These are phyloP conservation scores for Lanius collurio DNA, from an alignment of 2,113 vertebrate species.

Conservation along the genomic window DNA sequence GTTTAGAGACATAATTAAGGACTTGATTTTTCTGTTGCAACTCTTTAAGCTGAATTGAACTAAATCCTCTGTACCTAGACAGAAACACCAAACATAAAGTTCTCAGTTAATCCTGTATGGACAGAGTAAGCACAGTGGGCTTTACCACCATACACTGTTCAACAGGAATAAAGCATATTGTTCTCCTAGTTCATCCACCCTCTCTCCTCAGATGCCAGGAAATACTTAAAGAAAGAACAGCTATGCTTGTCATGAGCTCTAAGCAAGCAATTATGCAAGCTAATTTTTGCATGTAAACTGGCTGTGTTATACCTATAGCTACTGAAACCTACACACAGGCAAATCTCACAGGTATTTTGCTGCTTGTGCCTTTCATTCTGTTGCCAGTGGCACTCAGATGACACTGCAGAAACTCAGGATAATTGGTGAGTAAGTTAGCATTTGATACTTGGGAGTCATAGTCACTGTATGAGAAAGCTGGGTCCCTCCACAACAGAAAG, in stretches of 20 bases:
- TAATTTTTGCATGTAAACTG: background rate
- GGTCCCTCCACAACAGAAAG: background rate
- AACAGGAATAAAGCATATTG: background rate
- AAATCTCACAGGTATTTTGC: background rate
- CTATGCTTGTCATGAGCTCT: background rate
- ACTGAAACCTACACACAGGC: background rate
- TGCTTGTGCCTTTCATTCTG: background rate
- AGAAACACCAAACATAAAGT: background rate
- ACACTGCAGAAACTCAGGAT: background rate
- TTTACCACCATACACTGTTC: background rate
- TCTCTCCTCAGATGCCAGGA: background rate
- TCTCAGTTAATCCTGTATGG: background rate
- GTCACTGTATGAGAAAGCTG: background rate
- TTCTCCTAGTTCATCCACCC: background rate
- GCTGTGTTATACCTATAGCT: background rate
- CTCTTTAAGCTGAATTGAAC: background rate
- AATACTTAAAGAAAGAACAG: background rate
- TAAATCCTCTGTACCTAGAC: background rate
- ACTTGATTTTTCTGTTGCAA: background rate
- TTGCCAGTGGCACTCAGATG: background rate
- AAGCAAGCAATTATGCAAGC: background rate
- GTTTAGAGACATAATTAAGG: background rate
- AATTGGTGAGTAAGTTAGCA: background rate
- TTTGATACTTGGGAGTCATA: background rate
- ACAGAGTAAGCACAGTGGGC: background rate